Evolutionary conservation across 1,140 invertebrate genomes (phyloP).

Genomic region (Hestina assimilis): DNA sequence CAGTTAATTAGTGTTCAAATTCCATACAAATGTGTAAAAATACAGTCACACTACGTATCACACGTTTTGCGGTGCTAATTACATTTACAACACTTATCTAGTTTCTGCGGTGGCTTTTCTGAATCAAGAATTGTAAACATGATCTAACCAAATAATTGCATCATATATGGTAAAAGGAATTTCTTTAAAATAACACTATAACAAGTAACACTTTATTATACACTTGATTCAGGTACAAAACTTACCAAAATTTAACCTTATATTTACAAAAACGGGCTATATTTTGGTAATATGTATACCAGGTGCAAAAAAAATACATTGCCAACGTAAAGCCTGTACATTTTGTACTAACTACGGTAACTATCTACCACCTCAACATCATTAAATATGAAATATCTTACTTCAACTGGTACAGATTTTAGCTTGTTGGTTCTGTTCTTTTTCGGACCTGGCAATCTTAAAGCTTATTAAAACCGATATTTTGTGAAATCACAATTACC

Average conservation of each 20-base stretch:
- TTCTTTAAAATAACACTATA: too few species aligned
- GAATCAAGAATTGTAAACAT: too few species aligned
- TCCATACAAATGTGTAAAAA: constrained; percentile 4
- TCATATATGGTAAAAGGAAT: too few species aligned
- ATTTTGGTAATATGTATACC: constrained; percentile 32
- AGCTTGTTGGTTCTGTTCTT: constrained; percentile 68
- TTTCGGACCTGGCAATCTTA: constrained; percentile 71
- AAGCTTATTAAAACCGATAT: constrained; percentile 29
- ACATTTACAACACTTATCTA: constrained; percentile 3
- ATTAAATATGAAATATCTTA: constrained; percentile 39
- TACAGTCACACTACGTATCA: background rate
- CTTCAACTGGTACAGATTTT: constrained; percentile 31
- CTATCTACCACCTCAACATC: constrained; percentile 51
- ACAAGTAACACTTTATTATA: too few species aligned
- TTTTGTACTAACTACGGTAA: constrained; percentile 49
- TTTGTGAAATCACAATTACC: too few species aligned
- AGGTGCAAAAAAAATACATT: constrained; percentile 75
- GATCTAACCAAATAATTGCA: too few species aligned
- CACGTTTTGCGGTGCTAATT: constrained; percentile 13
- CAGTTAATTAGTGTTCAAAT: constrained; percentile 1
- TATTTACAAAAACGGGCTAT: background rate
- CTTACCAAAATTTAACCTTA: constrained; percentile 7
- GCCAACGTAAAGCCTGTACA: constrained; percentile 65
- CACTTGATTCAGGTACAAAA: constrained; percentile 15
- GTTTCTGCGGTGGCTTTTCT: background rate